phyloP scores from a whole-genome alignment of 2,113 vertebrate genomes.

The Epinephelus moara region DNA sequence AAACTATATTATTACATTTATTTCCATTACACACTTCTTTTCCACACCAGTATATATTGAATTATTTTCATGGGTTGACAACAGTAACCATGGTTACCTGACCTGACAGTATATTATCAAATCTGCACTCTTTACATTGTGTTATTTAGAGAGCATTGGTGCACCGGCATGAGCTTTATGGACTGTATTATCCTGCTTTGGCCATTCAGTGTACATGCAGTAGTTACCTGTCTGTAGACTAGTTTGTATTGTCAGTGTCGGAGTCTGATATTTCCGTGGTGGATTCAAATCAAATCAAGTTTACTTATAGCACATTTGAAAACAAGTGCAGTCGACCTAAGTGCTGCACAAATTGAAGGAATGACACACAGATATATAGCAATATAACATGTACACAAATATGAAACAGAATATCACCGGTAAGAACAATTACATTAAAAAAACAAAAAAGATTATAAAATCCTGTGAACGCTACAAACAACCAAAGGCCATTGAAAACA shows the following conservation, averaged over 20 bases:
- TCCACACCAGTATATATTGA: neutral
- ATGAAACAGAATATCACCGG: no score
- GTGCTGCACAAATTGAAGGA: no score
- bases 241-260: neutral
- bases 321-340: no score
- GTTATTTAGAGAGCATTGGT: neutral
- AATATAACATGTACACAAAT: no score
- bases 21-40: neutral
- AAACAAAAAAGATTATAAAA: no score
- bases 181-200: neutral
- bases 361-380: no score
- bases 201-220: neutral
- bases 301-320: no score
- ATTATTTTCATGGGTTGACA: neutral
- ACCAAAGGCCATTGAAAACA: no score
- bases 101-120: neutral
- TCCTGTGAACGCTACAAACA: no score
- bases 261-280: neutral
- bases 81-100: neutral
- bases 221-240: neutral
- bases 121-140: neutral
- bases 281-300: neutral
- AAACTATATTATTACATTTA: no score
- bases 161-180: no score
- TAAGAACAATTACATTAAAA: no score